These are phyloP conservation scores for Gonioctena quinquepunctata DNA, from an alignment of 1,140 invertebrate genomes.

Conservation along the genomic window DNA sequence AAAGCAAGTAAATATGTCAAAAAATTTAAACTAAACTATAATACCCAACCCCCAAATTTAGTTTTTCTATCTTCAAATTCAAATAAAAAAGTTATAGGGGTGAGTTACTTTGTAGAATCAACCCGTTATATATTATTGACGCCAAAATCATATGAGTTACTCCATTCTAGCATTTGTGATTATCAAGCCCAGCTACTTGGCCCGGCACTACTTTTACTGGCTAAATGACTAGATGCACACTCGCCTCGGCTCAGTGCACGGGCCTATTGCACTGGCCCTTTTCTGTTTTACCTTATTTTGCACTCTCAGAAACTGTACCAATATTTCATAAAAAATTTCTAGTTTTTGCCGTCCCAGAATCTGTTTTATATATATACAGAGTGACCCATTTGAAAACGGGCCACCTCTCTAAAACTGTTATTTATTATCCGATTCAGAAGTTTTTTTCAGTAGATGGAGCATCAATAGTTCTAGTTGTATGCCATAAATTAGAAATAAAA, in stretches of 20 bases:
- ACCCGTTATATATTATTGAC: neutral
- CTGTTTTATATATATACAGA: too few relatives aligned
- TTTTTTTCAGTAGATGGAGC: too few relatives aligned
- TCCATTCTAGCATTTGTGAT: constrained; percentile 9
- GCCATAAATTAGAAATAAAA: too few relatives aligned
- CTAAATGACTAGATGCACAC: constrained; percentile 55
- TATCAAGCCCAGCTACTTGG: neutral
- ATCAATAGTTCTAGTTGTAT: too few relatives aligned
- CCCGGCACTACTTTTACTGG: constrained; percentile 41
- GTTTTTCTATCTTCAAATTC: neutral
- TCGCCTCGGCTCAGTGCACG: constrained; percentile 51
- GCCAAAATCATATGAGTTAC: too few relatives aligned
- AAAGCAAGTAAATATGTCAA: too few relatives aligned
- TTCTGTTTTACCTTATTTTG: constrained; percentile 6
- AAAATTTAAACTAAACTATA: too few relatives aligned
- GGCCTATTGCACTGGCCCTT: constrained; percentile 50
- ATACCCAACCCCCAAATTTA: too few relatives aligned
- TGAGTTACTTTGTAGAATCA: too few relatives aligned
- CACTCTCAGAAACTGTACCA: neutral
- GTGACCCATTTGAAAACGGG: too few relatives aligned
- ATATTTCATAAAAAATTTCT: neutral
- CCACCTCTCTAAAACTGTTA: too few relatives aligned
- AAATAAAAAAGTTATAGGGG: neutral
- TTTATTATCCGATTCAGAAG: too few relatives aligned
- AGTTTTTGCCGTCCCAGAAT: neutral